Evolutionary conservation across 1,140 invertebrate species (phyloP), one percentile per base, ranked within the genome.

Genomic region (Drosophila rhopaloa): DNA sequence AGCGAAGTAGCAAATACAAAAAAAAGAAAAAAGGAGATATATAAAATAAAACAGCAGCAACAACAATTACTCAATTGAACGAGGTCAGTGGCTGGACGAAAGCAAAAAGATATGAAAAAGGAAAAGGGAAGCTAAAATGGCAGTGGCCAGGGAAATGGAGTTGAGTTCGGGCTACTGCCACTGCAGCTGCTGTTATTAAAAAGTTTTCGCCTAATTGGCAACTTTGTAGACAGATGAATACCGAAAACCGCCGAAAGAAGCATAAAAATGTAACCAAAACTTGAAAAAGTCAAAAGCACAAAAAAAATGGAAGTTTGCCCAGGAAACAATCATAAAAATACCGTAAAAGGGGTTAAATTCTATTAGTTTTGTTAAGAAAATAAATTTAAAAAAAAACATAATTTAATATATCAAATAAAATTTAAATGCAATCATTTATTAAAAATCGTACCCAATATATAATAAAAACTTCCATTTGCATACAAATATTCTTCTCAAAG

Each of bases 171-270:
- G 70, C 65, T 53, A 41, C 47, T 56, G 50, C 61, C 29, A 51
- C 53, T 54, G 63, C 65, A 73, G 76, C 66, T 79, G 76, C 75
- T 61, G 75, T 78, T 79, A 79, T 79, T 78, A 79, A 79, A 79
- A 78, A 78, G 51, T 76, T 79, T 65, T 81, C 65, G 66, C 76
- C 59, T 88, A 88, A 86, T 86, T 86, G 83, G 60, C 61, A 89
- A 89, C 84, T 89, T 89, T 84, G 80, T 70, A 89, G 84, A 89
- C 84, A 72, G 60, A 48, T 43, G 16, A 53, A 16, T 6, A 19
- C 35, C 53, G 47, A 75, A 51, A 73, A 67, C 46, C 50, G 46
- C 41, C 62, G 67, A 61, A 40, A 59, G 54, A 48, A 58, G 51
- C 56, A 59, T 46, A 67, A 53, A 60, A 57, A 46, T 44, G 43